Base-by-base conservation (phyloP, 2,113 vertebrate species). In the Clinocottus analis region DNA sequence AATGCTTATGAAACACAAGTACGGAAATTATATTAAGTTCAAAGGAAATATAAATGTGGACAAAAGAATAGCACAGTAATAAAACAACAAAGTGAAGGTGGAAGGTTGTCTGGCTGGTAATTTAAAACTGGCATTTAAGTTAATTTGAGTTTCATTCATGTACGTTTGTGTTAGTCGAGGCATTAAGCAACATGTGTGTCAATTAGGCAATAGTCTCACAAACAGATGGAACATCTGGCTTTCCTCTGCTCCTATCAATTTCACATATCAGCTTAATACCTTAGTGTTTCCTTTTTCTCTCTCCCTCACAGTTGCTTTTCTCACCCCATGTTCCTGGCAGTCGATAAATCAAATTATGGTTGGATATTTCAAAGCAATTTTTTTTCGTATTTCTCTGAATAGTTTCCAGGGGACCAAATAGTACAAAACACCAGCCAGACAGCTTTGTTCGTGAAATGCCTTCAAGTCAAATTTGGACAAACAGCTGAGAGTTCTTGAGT, bases 261-360 rank as follows among this genome's bases (percentile, higher is more conserved):
- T 78, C 64, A 77, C 68, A 79, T 82, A 87, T 89, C 77, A 74
- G 75, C 75, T 70, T 74, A 79, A 82, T 84, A 78, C 56, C 72
- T 83, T 16, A 33, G 29, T 51, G 85, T 90, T 87, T 91, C 67
- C 64, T 80, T 81, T 76, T 83, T 80, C 62, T 75, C 87, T 82
- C 61, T 80, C 79, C 84, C 78, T 68, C 76, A 77, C 25, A 41
- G 51, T 70, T 81, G 82, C 75, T 60, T 62, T 66, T 78, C 55
- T 73, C 37, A 16, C 63, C 72, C 71, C 41, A 69, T 19, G 23
- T 29, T 79, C 41, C 79, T 86, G 85, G 87, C 88, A 88, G 79
- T 72, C 37, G 83, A 93, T 92, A 80, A 91, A 86, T 87, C 77
- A 41, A 70, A 81, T 77, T 84, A 85, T 75, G 82, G 90, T 84